A percentile compares a stretch with the other conserved stretches of the same genome.
Evolutionary conservation across 2,113 vertebrate genomes (phyloP).

Genomic region (Taurulus bubalis): DNA sequence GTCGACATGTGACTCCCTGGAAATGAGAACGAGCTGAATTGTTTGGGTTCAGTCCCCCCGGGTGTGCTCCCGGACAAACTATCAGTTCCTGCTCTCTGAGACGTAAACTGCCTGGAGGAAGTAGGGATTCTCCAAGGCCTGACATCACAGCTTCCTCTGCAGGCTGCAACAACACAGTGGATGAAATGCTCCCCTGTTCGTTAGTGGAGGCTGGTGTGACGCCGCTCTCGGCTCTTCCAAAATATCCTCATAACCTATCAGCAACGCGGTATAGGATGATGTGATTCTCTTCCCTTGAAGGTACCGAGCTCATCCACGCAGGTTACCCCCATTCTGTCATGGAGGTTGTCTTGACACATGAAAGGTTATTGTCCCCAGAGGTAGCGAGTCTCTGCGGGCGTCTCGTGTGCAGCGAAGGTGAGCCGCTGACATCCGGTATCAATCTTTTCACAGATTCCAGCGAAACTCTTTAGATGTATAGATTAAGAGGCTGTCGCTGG

Average conservation of each 20-base stretch:
- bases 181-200: slow-evolving; percentile 15
- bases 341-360: background rate
- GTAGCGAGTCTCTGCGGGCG: slow-evolving; percentile 1
- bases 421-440: background rate
- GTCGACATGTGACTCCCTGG: no score
- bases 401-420: background rate
- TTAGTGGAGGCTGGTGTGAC: slow-evolving; percentile 14
- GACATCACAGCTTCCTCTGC: slow-evolving; percentile 20
- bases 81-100: slow-evolving; percentile 10
- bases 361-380: background rate
- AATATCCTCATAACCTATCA: background rate
- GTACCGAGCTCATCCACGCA: no score
- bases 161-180: slow-evolving; percentile 3
- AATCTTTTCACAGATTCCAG: slow-evolving; percentile 2
- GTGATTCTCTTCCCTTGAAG: slow-evolving; percentile 10
- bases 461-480: background rate
- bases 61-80: slow-evolving; percentile 17
- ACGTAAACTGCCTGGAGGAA: slow-evolving; percentile 34
- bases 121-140: slow-evolving; percentile 7
- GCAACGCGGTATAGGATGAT: background rate
- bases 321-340: slow-evolving; percentile 2
- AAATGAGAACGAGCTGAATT: background rate
- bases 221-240: background rate
- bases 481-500: background rate
- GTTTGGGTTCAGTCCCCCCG: slow-evolving; percentile 31